A percentile compares a stretch with the other conserved stretches of the same genome.
These are phyloP conservation scores for Celastrina argiolus DNA, from an alignment of 2,888 invertebrate genomes.

Conservation along the genomic window DNA sequence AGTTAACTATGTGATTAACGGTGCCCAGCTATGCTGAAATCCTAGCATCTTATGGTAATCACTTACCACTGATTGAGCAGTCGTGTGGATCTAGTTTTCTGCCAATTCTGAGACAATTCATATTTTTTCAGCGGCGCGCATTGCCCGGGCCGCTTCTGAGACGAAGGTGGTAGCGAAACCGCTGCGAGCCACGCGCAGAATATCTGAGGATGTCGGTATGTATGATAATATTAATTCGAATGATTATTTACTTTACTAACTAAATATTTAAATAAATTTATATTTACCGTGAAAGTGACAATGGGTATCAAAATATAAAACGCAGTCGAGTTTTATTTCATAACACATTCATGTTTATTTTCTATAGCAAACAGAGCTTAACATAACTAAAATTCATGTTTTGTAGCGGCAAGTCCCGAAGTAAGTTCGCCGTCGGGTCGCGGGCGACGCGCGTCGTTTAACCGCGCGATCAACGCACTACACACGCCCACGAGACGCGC, in stretches of 20 bases:
- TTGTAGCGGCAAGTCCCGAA: conserved; percentile 33
- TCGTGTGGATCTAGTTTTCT: too few relatives aligned
- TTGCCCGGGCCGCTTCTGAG: conserved; percentile 58
- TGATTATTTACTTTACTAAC: too few relatives aligned
- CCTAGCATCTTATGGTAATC: too few relatives aligned
- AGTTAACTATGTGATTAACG: too few relatives aligned
- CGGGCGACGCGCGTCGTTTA: conserved; percentile 64
- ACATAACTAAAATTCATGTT: not conserved
- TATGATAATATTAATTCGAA: conserved; percentile 24
- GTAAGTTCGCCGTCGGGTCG: conserved; percentile 43
- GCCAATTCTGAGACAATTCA: not conserved
- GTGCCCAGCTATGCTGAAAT: too few relatives aligned
- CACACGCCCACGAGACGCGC: conserved; percentile 59
- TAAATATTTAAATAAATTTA: too few relatives aligned
- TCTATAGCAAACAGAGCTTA: too few relatives aligned
- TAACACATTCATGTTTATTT: too few relatives aligned
- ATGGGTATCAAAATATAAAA: too few relatives aligned
- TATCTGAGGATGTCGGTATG: conserved; percentile 60
- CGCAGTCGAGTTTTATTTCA: too few relatives aligned
- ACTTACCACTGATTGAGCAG: too few relatives aligned
- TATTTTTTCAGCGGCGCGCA: conserved; percentile 45
- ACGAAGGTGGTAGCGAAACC: conserved; percentile 46
- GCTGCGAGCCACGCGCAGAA: conserved; percentile 50
- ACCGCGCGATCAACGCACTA: conserved; percentile 62
- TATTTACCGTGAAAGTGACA: too few relatives aligned